Evolutionary conservation across 2,888 invertebrate genomes (phyloP).

Genomic region (Gymnosoma rotundatum): DNA sequence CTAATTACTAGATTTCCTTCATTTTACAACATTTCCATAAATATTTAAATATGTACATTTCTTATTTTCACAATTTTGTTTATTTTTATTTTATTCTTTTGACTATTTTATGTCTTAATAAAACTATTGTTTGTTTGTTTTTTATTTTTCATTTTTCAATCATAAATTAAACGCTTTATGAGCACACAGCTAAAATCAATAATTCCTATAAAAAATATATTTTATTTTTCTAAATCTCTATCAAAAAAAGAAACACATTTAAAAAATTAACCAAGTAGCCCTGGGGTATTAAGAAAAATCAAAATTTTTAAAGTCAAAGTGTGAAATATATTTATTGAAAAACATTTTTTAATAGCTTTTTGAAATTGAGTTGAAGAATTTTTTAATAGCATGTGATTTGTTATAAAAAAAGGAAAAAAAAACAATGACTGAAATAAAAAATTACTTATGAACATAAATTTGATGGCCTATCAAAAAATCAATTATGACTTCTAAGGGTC

Average conservation of each 20-base stretch:
- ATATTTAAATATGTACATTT: neutral
- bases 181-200: conserved; percentile 55
- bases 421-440: too few relatives aligned
- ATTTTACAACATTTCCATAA: too few relatives aligned
- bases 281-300: neutral
- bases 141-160: conserved; percentile 9
- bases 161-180: conserved; percentile 63
- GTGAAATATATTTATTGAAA: conserved; percentile 56
- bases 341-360: conserved; percentile 33
- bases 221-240: conserved; percentile 33
- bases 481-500: neutral
- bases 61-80: neutral
- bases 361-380: conserved; percentile 26
- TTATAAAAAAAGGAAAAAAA: conserved; percentile 1
- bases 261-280: conserved; percentile 26
- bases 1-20: too few relatives aligned
- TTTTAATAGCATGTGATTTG: conserved; percentile 23
- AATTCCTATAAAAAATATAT: conserved; percentile 34
- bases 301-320: conserved; percentile 37
- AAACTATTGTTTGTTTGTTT: conserved; percentile 25
- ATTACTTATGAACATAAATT: conserved; percentile 1
- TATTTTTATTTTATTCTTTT: neutral
- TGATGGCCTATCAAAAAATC: conserved; percentile 19
- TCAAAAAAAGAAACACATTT: conserved; percentile 28
- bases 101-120: conserved; percentile 12